A percentile compares a stretch with the other conserved stretches of the same genome.
Evolutionary conservation across 1,140 invertebrate genomes (phyloP).

Genomic region (Drosophila jambulina): DNA sequence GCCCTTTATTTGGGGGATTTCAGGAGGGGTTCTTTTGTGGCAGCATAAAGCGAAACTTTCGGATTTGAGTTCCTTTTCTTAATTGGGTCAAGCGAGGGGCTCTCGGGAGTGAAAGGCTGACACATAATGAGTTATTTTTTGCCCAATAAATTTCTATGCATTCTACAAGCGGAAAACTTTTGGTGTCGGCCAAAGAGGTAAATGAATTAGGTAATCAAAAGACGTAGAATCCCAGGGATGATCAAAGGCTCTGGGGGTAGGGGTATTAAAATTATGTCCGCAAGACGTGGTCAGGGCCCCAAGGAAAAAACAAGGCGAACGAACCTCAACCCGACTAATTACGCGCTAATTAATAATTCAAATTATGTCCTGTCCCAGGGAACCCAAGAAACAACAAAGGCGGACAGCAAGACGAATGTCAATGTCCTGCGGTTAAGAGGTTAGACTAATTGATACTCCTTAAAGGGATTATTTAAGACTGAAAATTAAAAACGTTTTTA

Average conservation of each 20-base stretch:
- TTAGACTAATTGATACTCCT: slow-evolving; percentile 27
- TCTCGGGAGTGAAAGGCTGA: slow-evolving; percentile 27
- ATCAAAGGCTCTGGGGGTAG: slow-evolving; percentile 65
- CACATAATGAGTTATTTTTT: slow-evolving; percentile 78
- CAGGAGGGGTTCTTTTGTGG: not conserved
- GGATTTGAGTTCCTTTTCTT: slow-evolving; percentile 54
- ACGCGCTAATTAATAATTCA: slow-evolving; percentile 82
- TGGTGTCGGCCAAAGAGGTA: slow-evolving; percentile 42
- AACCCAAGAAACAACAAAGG: slow-evolving; percentile 37
- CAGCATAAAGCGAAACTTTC: slow-evolving; percentile 61
- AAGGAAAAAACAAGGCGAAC: slow-evolving; percentile 10
- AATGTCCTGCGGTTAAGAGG: slow-evolving; percentile 4
- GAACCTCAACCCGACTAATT: slow-evolving; percentile 75
- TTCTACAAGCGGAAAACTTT: slow-evolving; percentile 31
- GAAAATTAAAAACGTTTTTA: no score
- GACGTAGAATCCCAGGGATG: slow-evolving; percentile 61
- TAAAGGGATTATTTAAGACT: not conserved
- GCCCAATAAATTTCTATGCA: slow-evolving; percentile 66
- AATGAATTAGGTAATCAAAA: slow-evolving; percentile 81
- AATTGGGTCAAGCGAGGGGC: slow-evolving; percentile 69
- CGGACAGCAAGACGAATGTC: slow-evolving; percentile 28
- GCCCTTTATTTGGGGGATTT: slow-evolving; percentile 8
- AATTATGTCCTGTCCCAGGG: slow-evolving; percentile 68
- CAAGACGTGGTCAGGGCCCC: slow-evolving; percentile 67
- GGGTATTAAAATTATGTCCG: slow-evolving; percentile 67